Evolutionary conservation across 2,113 vertebrate genomes (phyloP), one percentile per base, ranked within the genome.

Genomic region (Pica pica): DNA sequence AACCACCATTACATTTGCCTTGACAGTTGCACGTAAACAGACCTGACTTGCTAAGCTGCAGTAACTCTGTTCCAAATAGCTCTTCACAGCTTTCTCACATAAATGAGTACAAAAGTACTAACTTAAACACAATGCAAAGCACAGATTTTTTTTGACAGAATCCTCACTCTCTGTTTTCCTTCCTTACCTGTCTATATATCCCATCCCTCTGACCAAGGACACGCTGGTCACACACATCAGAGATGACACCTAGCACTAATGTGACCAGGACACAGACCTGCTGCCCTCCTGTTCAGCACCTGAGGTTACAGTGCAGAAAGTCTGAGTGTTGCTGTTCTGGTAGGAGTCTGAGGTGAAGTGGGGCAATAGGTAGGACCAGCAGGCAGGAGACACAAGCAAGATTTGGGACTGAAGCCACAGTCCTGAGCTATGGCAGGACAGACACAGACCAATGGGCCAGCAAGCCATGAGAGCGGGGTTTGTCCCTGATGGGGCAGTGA

Each of bases 221-320:
- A 35, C 17, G 3, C 6, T 33, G 42, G 27, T 53, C 55, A 13
- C 16, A 33, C 18, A 53, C 35, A 47, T 16, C 52, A 79, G 74
- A 67, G 20, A 33, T 1, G 1, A 6, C 14, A 42, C 2, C 23
- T 9, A 30, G 33, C 26, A 6, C 13, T 8, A 9, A 15, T 6
- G 27, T 46, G 65, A 57, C 16, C 37, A 39, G 47, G 37, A 20
- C 28, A 44, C 1, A 12, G 41, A 52, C 11, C 10, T 0, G 0
- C 22, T 59, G 18, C 26, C 28, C 27, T 61, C 12, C 7, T 23
- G 13, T 23, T 86, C 64, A 55, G 37, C 0, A 0, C 35, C 44
- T n/a, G 24, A 39, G 46, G 18, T 0, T 53, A n/a, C 41, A 64
- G 50, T 16, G 35, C 14, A 7, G 33, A 17, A 60, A 17, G 27